Evolutionary conservation across 2,888 invertebrate species (phyloP).

Genomic region (Andricus curvator): DNA sequence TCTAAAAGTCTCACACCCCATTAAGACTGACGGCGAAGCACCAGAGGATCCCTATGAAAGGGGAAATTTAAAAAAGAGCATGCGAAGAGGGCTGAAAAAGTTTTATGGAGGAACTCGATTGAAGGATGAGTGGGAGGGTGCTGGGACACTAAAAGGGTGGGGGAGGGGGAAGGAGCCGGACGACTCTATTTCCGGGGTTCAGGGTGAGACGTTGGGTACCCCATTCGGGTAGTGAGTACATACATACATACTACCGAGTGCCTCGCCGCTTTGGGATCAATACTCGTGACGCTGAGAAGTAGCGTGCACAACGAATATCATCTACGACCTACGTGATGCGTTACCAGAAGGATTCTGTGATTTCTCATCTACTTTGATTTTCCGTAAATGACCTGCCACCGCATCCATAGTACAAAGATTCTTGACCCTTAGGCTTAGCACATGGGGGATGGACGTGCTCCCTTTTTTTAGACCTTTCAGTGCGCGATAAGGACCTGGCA

Average conservation of each 20-base stretch:
- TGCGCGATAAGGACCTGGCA: not conserved
- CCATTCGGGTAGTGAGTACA: conserved; percentile 69
- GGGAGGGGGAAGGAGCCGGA: conserved; percentile 51
- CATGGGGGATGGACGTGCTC: not conserved
- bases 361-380: conserved; percentile 39
- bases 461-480: conserved; percentile 9
- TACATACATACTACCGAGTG: conserved; percentile 51
- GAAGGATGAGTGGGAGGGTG: not conserved
- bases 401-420: conserved; percentile 11
- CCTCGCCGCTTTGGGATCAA: conserved; percentile 70
- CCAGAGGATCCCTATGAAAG: conserved; percentile 10
- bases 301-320: conserved; percentile 55
- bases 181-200: conserved; percentile 62
- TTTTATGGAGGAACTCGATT: conserved; percentile 29
- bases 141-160: not conserved
- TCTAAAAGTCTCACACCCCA: not conserved
- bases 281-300: conserved; percentile 73
- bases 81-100: conserved; percentile 26
- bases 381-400: not conserved
- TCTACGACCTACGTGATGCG: conserved; percentile 45
- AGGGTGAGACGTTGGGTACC: conserved; percentile 64
- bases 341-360: conserved; percentile 44
- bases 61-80: conserved; percentile 28
- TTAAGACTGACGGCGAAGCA: not conserved
- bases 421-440: conserved; percentile 29